Conservation (phyloP, 2,888 invertebrate genomes). For the Galerucella calmariensis region DNA sequence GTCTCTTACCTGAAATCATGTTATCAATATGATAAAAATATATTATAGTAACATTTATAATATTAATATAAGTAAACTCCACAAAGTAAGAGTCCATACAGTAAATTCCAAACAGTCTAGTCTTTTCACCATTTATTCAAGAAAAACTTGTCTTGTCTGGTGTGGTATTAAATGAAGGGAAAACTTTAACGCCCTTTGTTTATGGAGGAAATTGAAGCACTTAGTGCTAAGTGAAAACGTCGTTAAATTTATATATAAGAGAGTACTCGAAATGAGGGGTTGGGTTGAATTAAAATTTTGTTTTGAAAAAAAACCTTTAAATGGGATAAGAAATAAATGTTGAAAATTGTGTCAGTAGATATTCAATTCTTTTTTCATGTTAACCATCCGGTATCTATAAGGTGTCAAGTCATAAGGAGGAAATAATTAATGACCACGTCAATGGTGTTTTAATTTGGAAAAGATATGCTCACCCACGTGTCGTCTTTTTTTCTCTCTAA, state of each 20-base stretch:
- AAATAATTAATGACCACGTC: conserved; percentile 18
- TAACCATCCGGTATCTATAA: neutral
- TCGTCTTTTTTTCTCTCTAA: neutral
- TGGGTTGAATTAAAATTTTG: conserved; percentile 57
- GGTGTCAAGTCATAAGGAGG: neutral
- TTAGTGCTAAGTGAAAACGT: conserved; percentile 63
- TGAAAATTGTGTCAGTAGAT: neutral
- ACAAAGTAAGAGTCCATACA: too few species aligned
- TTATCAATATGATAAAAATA: too few species aligned
- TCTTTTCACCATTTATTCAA: neutral
- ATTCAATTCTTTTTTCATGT: neutral
- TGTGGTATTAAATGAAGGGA: neutral
- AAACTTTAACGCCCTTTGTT: conserved; percentile 49
- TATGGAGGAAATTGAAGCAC: conserved; percentile 63
- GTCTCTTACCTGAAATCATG: too few species aligned
- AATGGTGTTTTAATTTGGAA: conserved; percentile 15
- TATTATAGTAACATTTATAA: too few species aligned
- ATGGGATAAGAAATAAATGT: too few species aligned
- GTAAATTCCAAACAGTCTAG: neutral
- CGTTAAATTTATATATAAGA: conserved; percentile 62
- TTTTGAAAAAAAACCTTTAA: too few species aligned
- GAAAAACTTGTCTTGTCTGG: neutral
- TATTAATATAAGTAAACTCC: too few species aligned
- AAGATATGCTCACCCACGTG: conserved; percentile 17
- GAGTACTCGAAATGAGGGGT: conserved; percentile 43